phyloP scores from a whole-genome alignment of 2,888 invertebrate genomes.

The Ptilodon capucinus region DNA sequence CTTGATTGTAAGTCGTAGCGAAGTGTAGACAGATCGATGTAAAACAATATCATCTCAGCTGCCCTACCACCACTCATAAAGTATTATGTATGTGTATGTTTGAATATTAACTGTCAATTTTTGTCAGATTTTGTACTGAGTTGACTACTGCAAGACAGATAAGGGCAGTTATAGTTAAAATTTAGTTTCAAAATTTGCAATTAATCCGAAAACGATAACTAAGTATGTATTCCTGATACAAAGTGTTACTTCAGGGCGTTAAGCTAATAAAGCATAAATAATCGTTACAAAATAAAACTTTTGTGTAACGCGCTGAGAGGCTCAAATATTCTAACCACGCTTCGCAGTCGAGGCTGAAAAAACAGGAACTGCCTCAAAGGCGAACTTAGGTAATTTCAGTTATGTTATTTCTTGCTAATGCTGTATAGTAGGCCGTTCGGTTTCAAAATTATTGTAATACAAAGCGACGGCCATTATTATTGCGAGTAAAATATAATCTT shows the following conservation, averaged over 20 bases:
- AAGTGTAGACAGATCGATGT: no score
- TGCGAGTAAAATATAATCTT: neutral
- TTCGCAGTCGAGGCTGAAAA: slow-evolving; percentile 11
- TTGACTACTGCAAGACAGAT: no score
- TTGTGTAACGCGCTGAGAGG: slow-evolving; percentile 5
- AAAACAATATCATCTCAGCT: no score
- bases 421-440: slow-evolving; percentile 6
- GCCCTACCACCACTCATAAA: no score
- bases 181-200: no score
- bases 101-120: no score
- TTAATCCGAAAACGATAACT: no score
- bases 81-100: no score
- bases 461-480: slow-evolving; percentile 5
- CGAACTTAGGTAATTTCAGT: slow-evolving; percentile 23
- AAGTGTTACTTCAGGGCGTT: neutral
- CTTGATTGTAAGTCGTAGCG: no score
- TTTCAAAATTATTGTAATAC: slow-evolving; percentile 19
- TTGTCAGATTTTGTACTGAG: no score
- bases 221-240: no score
- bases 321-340: slow-evolving; percentile 12
- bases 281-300: slow-evolving; percentile 3
- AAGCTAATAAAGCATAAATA: neutral
- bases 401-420: slow-evolving; percentile 14
- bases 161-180: no score
- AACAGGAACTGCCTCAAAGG: slow-evolving; percentile 18